These are phyloP conservation scores for Lasioglossum marginatum DNA, from an alignment of 2,888 invertebrate genomes.

Conservation along the genomic window DNA sequence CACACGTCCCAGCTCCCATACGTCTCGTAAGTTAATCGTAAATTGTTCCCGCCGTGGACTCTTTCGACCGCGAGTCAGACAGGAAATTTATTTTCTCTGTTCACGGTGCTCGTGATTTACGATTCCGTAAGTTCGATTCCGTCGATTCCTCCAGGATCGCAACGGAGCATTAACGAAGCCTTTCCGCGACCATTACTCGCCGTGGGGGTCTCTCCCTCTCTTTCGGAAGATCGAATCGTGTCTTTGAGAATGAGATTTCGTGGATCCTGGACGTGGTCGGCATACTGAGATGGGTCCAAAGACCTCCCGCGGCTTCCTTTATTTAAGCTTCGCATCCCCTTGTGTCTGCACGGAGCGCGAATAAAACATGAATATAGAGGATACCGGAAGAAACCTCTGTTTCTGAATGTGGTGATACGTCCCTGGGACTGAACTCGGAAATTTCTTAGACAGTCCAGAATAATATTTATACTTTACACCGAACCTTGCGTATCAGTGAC, in stretches of 20 bases:
- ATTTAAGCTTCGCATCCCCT: slow-evolving; percentile 8
- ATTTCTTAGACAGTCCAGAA: background rate
- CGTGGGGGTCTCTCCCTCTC: background rate
- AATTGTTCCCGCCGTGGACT: slow-evolving; percentile 44
- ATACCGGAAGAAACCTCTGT: background rate
- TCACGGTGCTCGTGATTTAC: slow-evolving; percentile 38
- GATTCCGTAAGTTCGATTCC: slow-evolving; percentile 39
- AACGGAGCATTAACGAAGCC: slow-evolving; percentile 46
- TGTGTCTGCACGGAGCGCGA: background rate
- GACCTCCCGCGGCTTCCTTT: background rate
- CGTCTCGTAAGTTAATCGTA: slow-evolving; percentile 52
- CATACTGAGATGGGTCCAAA: background rate
- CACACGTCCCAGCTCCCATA: slow-evolving; percentile 34
- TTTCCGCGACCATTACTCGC: slow-evolving; percentile 30
- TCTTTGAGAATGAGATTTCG: slow-evolving; percentile 31
- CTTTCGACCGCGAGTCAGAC: slow-evolving; percentile 50
- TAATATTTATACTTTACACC: background rate
- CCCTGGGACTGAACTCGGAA: background rate
- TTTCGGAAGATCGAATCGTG: slow-evolving; percentile 17
- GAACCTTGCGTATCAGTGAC: background rate
- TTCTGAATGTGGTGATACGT: background rate
- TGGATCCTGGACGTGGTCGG: slow-evolving; percentile 7
- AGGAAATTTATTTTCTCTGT: slow-evolving; percentile 52
- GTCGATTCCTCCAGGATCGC: slow-evolving; percentile 18
- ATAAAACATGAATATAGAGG: slow-evolving; percentile 7